Evolutionary conservation across 2,113 vertebrate species (phyloP).

Genomic region (Triplophysa tibetana): DNA sequence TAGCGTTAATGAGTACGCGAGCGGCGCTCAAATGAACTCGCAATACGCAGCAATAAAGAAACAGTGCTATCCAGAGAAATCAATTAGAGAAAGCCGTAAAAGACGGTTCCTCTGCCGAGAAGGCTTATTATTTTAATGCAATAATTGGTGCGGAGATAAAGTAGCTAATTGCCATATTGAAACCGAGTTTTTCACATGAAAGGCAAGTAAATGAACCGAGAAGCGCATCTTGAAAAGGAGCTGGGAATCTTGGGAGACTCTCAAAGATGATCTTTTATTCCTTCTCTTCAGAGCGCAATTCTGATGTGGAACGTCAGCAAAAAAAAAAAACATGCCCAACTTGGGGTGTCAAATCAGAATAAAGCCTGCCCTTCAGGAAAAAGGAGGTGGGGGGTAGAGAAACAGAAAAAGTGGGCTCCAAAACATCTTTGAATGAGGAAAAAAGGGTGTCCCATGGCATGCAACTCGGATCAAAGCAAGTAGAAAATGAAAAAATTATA

Average conservation of each 20-base stretch:
- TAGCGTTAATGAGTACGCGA: constrained; percentile 68
- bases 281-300: constrained; percentile 52
- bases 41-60: constrained; percentile 38
- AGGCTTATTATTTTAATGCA: constrained; percentile 65
- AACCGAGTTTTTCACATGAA: constrained; percentile 68
- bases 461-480: constrained; percentile 46
- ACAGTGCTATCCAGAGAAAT: constrained; percentile 61
- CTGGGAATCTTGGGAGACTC: constrained; percentile 62
- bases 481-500: constrained; percentile 59
- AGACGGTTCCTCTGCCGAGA: neutral
- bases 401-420: constrained; percentile 43
- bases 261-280: constrained; percentile 66
- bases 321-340: constrained; percentile 24
- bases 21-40: constrained; percentile 61
- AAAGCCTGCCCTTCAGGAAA: constrained; percentile 48
- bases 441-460: constrained; percentile 39
- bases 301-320: constrained; percentile 25
- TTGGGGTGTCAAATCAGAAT: constrained; percentile 51
- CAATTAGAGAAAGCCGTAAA: constrained; percentile 60
- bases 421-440: constrained; percentile 42
- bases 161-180: constrained; percentile 72
- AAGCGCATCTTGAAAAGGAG: constrained; percentile 61
- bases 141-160: constrained; percentile 65
- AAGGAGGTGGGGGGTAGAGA: constrained; percentile 28
- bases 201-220: constrained; percentile 68